Base-by-base conservation (phyloP, 2,888 invertebrate species). In the Antitype chi region DNA sequence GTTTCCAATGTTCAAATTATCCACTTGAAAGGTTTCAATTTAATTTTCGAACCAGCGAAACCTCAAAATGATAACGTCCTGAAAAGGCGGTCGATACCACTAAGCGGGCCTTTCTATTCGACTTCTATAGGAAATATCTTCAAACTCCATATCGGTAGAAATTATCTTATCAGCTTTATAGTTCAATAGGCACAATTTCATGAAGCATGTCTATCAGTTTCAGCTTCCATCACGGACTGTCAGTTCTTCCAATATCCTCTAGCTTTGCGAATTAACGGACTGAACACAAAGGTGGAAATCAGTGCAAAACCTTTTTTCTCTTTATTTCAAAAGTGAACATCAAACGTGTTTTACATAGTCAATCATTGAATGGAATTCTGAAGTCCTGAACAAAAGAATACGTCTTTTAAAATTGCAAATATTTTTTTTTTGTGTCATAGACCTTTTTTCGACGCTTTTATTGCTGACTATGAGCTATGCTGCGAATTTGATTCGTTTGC, bases 91-190 rank as follows among this genome's bases (percentile, higher is more conserved):
- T 38, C 49, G 49, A 75, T 66, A 81, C 13, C 66, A 72, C 47
- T 72, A 66, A 67, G 28, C 68, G 28, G 28, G 64, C n/a, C 47
- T 84, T 52, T 72, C 57, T 53, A 25, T 59, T 78, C 64, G 78
- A 53, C 53, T 59, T 82, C 71, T 77, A 77, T 85, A 67, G 66
- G 53, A 57, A 79, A 79, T 71, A 71, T 77, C 83, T 78, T 81
- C 68, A 70, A 79, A 78, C 74, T 85, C 63, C 77, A 74, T 76
- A 79, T 81, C 80, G 28, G 59, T 49, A 4, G n/a, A 68, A 81
- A 78, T 75, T 79, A 84, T 78, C 80, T 87, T 77, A 87, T 87
- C 88, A 66, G 66, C 76, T 87, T 87, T 63, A 80, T 81, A 80
- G 75, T 78, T 77, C 76, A 81, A 68, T 88, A 84, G 76, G 68